A percentile compares a stretch with the other conserved stretches of the same genome.
Evolutionary conservation across 2,888 invertebrate genomes (phyloP).

Genomic region (Heliconius ethilla): DNA sequence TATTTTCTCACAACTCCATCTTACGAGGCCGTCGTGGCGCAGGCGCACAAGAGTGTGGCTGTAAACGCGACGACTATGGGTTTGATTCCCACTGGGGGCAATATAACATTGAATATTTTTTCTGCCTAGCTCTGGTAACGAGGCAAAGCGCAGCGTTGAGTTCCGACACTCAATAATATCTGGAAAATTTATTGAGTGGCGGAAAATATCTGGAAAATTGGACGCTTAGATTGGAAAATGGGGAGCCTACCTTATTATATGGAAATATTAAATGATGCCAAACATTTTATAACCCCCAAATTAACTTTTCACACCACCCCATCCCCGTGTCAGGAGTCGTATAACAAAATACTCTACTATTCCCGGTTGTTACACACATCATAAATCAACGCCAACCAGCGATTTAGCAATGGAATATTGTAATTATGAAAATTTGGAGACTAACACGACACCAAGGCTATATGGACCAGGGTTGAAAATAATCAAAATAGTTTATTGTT

Average conservation of each 20-base stretch:
- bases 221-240: too few relatives aligned
- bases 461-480: conserved; percentile 20
- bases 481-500: not conserved
- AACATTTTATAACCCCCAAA: not conserved
- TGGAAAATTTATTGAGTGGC: too few relatives aligned
- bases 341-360: conserved; percentile 5
- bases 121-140: too few relatives aligned
- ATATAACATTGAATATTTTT: too few relatives aligned
- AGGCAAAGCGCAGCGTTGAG: too few relatives aligned
- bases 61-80: too few relatives aligned
- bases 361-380: conserved; percentile 21
- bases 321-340: not conserved
- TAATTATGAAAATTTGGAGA: conserved; percentile 30
- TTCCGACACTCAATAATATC: too few relatives aligned
- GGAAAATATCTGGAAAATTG: too few relatives aligned
- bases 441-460: conserved; percentile 24
- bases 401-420: conserved; percentile 15
- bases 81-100: too few relatives aligned
- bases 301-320: conserved; percentile 1
- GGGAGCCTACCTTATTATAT: not conserved
- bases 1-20: too few relatives aligned
- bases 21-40: too few relatives aligned
- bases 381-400: conserved; percentile 28
- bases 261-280: not conserved
- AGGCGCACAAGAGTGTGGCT: too few relatives aligned